phyloP scores from a whole-genome alignment of 1,140 invertebrate genomes.

The Meloidogyne exigua region DNA sequence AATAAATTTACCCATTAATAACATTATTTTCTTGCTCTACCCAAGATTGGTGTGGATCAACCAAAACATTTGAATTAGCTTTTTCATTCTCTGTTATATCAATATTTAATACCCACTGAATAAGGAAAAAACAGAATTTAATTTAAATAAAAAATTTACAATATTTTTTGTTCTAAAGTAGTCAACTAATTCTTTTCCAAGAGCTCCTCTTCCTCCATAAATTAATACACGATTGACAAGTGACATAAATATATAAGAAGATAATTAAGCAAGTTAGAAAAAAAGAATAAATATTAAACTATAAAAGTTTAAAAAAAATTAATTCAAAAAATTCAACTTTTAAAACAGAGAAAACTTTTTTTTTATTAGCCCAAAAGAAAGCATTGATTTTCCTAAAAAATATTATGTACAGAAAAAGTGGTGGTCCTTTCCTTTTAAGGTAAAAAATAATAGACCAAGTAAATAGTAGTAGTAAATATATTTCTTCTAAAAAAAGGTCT shows the following conservation, averaged over 20 bases:
- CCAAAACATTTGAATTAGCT: conserved; percentile 84
- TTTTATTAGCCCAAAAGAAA: too few species aligned
- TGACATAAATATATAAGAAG: neutral
- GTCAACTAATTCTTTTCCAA: conserved; percentile 80
- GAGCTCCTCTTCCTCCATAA: conserved; percentile 83
- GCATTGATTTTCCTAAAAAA: too few species aligned
- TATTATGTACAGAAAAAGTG: too few species aligned
- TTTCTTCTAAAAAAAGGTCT: neutral
- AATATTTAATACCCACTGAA: conserved; percentile 88
- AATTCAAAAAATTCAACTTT: too few species aligned
- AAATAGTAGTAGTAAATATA: neutral
- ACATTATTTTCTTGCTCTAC: conserved; percentile 72
- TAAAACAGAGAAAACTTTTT: neutral
- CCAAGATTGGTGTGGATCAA: conserved; percentile 67
- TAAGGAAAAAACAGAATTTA: conserved; percentile 41
- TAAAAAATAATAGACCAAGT: too few species aligned
- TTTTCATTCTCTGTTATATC: conserved; percentile 83
- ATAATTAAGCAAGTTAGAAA: too few species aligned
- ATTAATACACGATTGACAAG: conserved; percentile 51
- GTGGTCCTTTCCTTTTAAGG: too few species aligned
- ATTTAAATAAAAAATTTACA: conserved; percentile 53
- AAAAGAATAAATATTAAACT: too few species aligned
- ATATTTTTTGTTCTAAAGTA: conserved; percentile 85
- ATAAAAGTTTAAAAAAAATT: too few species aligned
- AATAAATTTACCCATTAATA: conserved; percentile 69